Evolutionary conservation across 35 echinoderm and acorn worm species (phyloP).

Genomic region (Ophioderma brevispina): DNA sequence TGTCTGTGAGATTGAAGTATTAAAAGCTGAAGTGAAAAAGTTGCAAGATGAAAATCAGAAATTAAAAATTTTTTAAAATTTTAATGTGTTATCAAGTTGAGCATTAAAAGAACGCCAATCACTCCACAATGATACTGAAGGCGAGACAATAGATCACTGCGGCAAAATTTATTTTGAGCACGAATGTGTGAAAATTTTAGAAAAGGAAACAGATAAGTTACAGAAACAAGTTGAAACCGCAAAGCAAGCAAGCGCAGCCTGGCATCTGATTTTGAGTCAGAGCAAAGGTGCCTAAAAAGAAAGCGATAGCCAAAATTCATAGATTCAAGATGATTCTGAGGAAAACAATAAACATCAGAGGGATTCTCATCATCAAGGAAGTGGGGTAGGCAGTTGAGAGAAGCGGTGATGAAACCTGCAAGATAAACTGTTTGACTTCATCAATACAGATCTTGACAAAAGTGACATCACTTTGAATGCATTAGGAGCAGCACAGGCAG

Average conservation of each 20-base stretch:
- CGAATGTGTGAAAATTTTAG: not conserved
- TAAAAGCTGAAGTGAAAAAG: not conserved
- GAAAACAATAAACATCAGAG: no score
- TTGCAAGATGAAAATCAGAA: not conserved
- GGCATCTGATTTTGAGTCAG: no score
- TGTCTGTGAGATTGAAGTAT: not conserved
- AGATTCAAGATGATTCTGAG: no score
- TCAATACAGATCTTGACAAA: no score
- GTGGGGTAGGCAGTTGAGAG: no score
- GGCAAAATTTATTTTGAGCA: not conserved
- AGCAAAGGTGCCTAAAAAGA: no score
- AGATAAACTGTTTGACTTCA: no score
- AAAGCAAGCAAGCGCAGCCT: not conserved
- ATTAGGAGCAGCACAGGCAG: no score
- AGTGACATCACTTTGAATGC: no score
- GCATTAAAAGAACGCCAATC: not conserved
- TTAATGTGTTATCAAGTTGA: not conserved
- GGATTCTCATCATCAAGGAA: no score
- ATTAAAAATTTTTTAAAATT: not conserved
- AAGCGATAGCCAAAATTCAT: no score
- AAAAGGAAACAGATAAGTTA: not conserved
- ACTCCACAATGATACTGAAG: not conserved
- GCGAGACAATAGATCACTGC: not conserved
- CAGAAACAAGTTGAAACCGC: not conserved
- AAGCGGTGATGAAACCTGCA: no score